These are phyloP conservation scores for Palaemon carinicauda DNA, from an alignment of 1,140 invertebrate genomes.

Conservation along the genomic window DNA sequence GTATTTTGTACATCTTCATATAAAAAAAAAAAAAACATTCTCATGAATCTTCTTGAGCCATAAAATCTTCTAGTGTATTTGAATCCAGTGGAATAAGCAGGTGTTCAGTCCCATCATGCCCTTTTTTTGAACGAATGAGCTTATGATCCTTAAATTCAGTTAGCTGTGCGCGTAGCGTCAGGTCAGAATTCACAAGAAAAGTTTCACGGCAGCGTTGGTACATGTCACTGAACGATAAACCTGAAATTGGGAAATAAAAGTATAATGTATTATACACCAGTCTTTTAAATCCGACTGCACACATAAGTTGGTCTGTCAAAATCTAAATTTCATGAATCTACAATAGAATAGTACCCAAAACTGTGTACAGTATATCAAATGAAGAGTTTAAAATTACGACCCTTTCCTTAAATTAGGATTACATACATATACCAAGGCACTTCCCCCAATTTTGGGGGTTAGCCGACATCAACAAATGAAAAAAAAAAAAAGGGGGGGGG, in stretches of 20 bases:
- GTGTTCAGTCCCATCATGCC: constrained; percentile 81
- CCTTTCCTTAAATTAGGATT: too few relatives aligned
- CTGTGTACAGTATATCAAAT: too few relatives aligned
- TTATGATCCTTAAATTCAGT: constrained; percentile 95
- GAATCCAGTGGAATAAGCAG: constrained; percentile 82
- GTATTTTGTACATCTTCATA: too few relatives aligned
- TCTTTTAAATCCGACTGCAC: too few relatives aligned
- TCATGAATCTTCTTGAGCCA: constrained; percentile 63
- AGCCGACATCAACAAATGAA: too few relatives aligned
- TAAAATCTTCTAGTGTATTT: constrained; percentile 78
- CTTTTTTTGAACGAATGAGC: constrained; percentile 81
- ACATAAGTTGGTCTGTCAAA: too few relatives aligned
- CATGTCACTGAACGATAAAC: constrained; percentile 85
- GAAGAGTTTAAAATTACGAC: too few relatives aligned
- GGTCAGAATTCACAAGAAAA: constrained; percentile 89
- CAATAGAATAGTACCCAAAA: too few relatives aligned
- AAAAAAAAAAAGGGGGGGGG: too few relatives aligned
- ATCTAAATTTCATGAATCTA: too few relatives aligned
- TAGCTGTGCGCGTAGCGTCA: constrained; percentile 84
- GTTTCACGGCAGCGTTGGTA: constrained; percentile 83
- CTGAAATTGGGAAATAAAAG: constrained; percentile 66
- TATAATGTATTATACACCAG: not conserved
- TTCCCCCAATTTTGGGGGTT: too few relatives aligned
- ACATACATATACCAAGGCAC: too few relatives aligned
- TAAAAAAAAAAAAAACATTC: not conserved